Percentiles rank a stretch among this genome's conserved stretches.
Conservation (phyloP, 2,797 vertebrate species). For the Xyrichtys novacula region DNA sequence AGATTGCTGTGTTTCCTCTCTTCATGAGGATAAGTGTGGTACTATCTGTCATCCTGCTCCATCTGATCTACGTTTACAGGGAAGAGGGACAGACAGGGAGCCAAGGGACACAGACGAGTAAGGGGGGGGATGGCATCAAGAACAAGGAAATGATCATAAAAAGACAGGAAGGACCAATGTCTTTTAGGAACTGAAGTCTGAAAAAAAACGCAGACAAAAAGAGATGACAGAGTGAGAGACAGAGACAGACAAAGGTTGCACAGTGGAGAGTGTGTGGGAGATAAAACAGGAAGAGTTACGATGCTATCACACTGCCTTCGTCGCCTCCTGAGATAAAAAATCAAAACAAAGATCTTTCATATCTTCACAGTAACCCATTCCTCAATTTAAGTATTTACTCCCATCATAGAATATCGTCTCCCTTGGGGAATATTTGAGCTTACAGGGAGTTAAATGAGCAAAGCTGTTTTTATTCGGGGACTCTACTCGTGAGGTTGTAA, state of each 20-base stretch:
- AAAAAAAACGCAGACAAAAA: not conserved
- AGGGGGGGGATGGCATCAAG: slow-evolving; percentile 23
- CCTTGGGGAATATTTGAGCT: not conserved
- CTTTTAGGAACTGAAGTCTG: slow-evolving; percentile 18
- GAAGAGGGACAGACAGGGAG: slow-evolving; percentile 55
- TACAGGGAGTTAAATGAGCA: not conserved
- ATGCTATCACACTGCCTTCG: slow-evolving; percentile 44
- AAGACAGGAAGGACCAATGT: slow-evolving; percentile 29
- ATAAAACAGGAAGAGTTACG: slow-evolving; percentile 33
- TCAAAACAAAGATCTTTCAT: slow-evolving; percentile 32
- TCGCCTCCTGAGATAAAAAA: slow-evolving; percentile 39
- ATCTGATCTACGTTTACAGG: slow-evolving; percentile 73
- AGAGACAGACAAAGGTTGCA: slow-evolving; percentile 23
- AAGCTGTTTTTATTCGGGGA: slow-evolving; percentile 18
- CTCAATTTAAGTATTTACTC: slow-evolving; percentile 30
- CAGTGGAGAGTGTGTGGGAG: slow-evolving; percentile 21
- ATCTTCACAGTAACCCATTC: slow-evolving; percentile 17
- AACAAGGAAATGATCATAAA: slow-evolving; percentile 36
- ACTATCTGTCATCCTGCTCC: slow-evolving; percentile 70
- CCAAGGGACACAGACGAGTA: slow-evolving; percentile 40
- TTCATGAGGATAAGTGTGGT: slow-evolving; percentile 56
- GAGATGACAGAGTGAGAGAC: slow-evolving; percentile 16
- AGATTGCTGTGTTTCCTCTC: slow-evolving; percentile 63
- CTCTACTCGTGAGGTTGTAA: slow-evolving; percentile 23
- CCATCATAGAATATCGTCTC: slow-evolving; percentile 20